A percentile compares a stretch with the other conserved stretches of the same genome.
Conservation (phyloP, 2,888 invertebrate species). For the Leptinotarsa juncta region DNA sequence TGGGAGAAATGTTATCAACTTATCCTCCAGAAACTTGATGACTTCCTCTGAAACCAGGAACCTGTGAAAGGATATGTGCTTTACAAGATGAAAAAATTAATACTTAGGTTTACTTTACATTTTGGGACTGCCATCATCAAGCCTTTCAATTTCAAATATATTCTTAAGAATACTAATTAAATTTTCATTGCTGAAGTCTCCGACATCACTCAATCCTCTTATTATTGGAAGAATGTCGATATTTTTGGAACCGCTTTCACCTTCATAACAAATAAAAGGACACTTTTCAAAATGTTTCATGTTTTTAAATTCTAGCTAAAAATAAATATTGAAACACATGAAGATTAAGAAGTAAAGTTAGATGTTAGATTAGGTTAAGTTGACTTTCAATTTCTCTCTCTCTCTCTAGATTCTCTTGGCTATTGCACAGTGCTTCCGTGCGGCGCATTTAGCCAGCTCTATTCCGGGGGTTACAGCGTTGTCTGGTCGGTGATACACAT, state of each 20-base stretch:
- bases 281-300: background rate
- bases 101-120: background rate
- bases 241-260: background rate
- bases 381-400: too few species aligned
- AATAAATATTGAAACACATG: too few species aligned
- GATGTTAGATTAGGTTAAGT: too few species aligned
- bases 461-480: too few species aligned
- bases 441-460: too few species aligned
- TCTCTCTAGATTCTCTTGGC: too few species aligned
- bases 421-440: too few species aligned
- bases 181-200: background rate
- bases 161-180: slow-evolving; percentile 3
- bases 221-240: background rate
- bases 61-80: background rate
- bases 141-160: slow-evolving; percentile 15
- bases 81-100: too few species aligned
- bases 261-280: background rate
- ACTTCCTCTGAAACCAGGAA: slow-evolving; percentile 17
- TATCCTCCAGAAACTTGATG: slow-evolving; percentile 12
- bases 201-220: background rate
- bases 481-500: too few species aligned
- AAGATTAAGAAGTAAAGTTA: too few species aligned
- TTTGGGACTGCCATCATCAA: slow-evolving; percentile 9
- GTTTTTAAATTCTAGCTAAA: background rate
- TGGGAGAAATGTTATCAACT: background rate